phyloP scores from a whole-genome alignment of 2,888 invertebrate genomes.

The Nebria salina region DNA sequence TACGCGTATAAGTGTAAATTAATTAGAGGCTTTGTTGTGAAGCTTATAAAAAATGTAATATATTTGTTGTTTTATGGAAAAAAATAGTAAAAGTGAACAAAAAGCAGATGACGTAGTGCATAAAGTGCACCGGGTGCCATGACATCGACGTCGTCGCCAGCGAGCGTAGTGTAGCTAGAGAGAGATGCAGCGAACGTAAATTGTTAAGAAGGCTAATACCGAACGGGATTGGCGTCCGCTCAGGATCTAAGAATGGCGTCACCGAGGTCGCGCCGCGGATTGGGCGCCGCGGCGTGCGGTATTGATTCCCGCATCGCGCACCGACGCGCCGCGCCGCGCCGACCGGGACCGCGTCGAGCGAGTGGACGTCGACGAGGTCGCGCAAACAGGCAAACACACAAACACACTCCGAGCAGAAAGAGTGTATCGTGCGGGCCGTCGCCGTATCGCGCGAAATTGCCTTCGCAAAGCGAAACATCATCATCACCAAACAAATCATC shows the following conservation, averaged over 20 bases:
- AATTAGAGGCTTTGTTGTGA: neutral
- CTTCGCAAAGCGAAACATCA: conserved; percentile 19
- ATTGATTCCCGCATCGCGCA: conserved; percentile 55
- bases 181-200: neutral
- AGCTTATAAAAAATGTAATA: neutral
- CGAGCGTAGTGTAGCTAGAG: neutral
- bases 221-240: conserved; percentile 26
- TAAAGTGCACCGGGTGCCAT: conserved; percentile 10
- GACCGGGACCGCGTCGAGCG: conserved; percentile 46
- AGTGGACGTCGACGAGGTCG: conserved; percentile 48
- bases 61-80: neutral
- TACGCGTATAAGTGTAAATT: neutral
- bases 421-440: conserved; percentile 62
- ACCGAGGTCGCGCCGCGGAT: conserved; percentile 30
- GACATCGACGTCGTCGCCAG: conserved; percentile 10
- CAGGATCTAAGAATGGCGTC: conserved; percentile 30
- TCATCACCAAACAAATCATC: conserved; percentile 11
- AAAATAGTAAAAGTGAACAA: neutral
- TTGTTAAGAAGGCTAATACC: conserved; percentile 23
- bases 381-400: conserved; percentile 39
- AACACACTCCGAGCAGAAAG: conserved; percentile 51
- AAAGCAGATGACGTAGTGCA: conserved; percentile 9
- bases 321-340: conserved; percentile 48
- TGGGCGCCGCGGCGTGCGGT: conserved; percentile 49
- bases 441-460: conserved; percentile 53